phyloP scores from a whole-genome alignment of 2,797 vertebrate species.

The Zalophus californianus region DNA sequence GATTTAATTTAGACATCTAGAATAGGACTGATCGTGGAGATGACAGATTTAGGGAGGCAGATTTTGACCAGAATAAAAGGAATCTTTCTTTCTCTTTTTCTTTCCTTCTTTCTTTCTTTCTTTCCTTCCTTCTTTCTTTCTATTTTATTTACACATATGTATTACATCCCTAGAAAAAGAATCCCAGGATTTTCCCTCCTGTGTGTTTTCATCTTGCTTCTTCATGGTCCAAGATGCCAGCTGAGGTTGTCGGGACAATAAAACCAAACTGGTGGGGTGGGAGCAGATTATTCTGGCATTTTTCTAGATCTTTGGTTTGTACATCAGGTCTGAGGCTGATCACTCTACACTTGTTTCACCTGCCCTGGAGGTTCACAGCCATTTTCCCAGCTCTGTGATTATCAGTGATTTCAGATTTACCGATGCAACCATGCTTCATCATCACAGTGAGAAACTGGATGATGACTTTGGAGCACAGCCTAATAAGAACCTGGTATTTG shows the following conservation, averaged over 20 bases:
- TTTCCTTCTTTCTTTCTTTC: no score
- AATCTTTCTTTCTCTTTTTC: neutral
- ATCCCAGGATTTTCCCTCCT: neutral
- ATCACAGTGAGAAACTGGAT: neutral
- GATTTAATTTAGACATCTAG: neutral
- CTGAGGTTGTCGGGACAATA: neutral
- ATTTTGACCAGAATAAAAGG: constrained; percentile 25
- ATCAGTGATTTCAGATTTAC: neutral
- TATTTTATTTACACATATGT: neutral
- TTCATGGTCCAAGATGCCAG: neutral
- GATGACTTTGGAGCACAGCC: neutral
- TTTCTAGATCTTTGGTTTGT: neutral
- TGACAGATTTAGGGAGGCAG: neutral
- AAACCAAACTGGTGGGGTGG: neutral
- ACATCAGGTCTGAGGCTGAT: neutral
- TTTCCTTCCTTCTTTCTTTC: no score
- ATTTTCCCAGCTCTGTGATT: neutral
- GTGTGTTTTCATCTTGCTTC: neutral
- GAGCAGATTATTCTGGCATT: neutral
- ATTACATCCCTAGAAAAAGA: neutral
- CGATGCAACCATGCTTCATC: neutral
- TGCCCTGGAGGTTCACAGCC: neutral
- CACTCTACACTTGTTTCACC: neutral
- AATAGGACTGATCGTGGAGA: neutral
- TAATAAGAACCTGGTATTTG: neutral